phyloP scores from a whole-genome alignment of 2,113 vertebrate species.

The Aplodontia rufa region DNA sequence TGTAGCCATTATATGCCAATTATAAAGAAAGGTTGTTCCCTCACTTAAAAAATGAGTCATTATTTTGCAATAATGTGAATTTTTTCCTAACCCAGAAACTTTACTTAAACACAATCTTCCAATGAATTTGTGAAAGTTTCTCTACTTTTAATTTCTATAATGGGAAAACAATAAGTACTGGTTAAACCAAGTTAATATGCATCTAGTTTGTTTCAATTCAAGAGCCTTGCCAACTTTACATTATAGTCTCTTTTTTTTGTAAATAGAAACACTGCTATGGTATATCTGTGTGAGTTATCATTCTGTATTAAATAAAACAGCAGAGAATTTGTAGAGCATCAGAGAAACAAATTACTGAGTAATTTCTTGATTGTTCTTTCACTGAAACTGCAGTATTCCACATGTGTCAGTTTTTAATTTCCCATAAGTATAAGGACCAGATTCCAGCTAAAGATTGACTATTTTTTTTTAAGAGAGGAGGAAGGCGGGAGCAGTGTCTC shows the following conservation, averaged over 20 bases:
- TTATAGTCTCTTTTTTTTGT: not conserved
- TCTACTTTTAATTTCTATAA: slow-evolving; percentile 31
- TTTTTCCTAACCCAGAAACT: not conserved
- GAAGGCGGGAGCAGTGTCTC: too few species aligned
- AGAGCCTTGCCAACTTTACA: not conserved
- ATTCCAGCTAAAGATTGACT: not conserved
- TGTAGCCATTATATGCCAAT: not conserved
- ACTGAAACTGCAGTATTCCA: slow-evolving; percentile 10
- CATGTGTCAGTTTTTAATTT: slow-evolving; percentile 45
- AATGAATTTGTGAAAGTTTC: not conserved
- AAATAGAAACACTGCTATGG: not conserved
- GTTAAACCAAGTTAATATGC: not conserved
- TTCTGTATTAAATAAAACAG: not conserved
- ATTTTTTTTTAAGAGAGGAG: too few species aligned
- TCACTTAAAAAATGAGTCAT: not conserved
- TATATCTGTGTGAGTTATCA: not conserved
- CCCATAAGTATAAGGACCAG: not conserved
- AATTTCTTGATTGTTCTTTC: slow-evolving; percentile 10
- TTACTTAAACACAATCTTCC: slow-evolving; percentile 22
- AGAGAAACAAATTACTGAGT: not conserved
- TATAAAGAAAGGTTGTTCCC: not conserved
- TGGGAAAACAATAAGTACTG: not conserved
- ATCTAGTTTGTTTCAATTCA: not conserved
- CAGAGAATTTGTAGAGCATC: not conserved
- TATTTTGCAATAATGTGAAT: not conserved